phyloP scores from a whole-genome alignment of 1,140 invertebrate genomes.

The Brachionus asplanchnoidis region DNA sequence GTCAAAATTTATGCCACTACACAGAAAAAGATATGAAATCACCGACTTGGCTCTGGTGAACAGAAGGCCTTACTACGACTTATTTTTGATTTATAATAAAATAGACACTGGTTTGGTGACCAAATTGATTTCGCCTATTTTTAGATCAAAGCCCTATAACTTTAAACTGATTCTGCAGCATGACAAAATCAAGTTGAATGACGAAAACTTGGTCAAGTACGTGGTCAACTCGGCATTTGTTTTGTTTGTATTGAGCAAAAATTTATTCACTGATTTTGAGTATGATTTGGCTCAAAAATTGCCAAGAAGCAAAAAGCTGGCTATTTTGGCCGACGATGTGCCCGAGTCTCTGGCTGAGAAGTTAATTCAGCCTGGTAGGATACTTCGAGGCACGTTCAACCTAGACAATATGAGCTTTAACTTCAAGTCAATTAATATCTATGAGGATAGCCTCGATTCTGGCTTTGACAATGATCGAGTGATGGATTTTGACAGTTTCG shows the following conservation, averaged over 20 bases:
- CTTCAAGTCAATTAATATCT: conserved; percentile 25
- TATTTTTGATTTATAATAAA: conserved; percentile 15
- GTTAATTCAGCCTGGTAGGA: background rate
- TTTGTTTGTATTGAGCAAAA: conserved; percentile 23
- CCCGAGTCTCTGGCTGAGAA: background rate
- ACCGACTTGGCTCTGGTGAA: background rate
- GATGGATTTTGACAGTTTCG: background rate
- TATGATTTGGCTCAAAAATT: background rate
- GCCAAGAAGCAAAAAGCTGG: background rate
- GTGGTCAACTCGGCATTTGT: background rate
- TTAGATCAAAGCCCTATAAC: background rate
- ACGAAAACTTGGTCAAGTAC: background rate
- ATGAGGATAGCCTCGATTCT: conserved; percentile 1
- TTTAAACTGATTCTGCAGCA: background rate
- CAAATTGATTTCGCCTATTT: conserved; percentile 3
- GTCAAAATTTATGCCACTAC: conserved; percentile 1
- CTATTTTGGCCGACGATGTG: conserved; percentile 9
- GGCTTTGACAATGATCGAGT: background rate
- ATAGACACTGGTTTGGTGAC: background rate
- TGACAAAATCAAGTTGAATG: background rate
- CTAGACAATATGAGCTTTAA: conserved; percentile 24
- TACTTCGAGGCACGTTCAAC: background rate
- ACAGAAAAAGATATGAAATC: background rate
- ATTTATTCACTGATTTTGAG: conserved; percentile 8
- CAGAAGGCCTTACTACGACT: background rate